These are phyloP conservation scores for Alviniconcha marisindica DNA, from an alignment of 1,140 invertebrate species.

Conservation along the genomic window DNA sequence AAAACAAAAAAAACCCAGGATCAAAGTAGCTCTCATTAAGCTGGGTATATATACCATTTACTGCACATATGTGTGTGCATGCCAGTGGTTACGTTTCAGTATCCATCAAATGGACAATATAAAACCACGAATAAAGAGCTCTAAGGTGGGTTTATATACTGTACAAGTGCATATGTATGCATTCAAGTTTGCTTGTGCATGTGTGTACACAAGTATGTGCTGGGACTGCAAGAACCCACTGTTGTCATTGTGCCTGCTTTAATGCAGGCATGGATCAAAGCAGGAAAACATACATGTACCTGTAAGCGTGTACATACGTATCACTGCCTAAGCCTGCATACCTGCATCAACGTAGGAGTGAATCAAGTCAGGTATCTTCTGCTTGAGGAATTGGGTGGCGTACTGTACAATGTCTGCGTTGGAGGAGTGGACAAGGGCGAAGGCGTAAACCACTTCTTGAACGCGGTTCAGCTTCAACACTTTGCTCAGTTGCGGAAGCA, in stretches of 20 bases:
- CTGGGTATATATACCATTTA: no score
- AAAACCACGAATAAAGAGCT: not conserved
- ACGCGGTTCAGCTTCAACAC: constrained; percentile 88
- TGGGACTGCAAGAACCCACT: no score
- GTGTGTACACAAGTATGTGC: no score
- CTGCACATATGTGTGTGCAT: no score
- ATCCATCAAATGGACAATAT: no score
- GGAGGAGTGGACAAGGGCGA: constrained; percentile 88
- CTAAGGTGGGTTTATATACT: not conserved
- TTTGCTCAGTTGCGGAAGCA: constrained; percentile 89
- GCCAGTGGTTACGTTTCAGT: no score
- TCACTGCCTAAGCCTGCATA: constrained; percentile 48
- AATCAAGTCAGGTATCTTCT: constrained; percentile 89
- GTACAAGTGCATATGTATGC: not conserved
- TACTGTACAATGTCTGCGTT: constrained; percentile 84
- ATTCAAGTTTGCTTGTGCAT: not conserved
- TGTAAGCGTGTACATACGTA: not conserved
- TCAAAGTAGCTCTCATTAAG: no score
- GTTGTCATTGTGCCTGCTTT: no score
- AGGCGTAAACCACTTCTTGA: constrained; percentile 92
- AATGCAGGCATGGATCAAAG: no score
- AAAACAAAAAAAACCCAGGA: not conserved
- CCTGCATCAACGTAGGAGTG: constrained; percentile 81
- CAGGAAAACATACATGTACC: no score
- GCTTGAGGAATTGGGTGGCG: constrained; percentile 87